Evolutionary conservation across 2,113 vertebrate species (phyloP), one percentile per base, ranked within the genome.

Genomic region (Nothobranchius furzeri): DNA sequence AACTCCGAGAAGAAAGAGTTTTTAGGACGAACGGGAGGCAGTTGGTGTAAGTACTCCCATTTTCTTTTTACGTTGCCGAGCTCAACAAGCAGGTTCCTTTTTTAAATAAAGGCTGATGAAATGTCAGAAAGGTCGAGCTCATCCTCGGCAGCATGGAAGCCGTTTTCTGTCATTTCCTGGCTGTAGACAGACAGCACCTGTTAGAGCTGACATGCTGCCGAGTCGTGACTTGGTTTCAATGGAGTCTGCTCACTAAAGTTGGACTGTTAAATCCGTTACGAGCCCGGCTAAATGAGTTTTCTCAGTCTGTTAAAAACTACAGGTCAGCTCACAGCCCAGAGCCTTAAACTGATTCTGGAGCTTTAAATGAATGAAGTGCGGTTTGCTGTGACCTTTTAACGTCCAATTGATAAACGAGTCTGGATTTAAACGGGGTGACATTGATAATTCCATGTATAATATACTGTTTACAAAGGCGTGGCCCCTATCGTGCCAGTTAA

Each of bases 1-100:
- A 95, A 96, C 90, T 94, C 95, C 2, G 95, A 97, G 77, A 96
- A 94, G 85, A 95, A 87, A 86, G 95, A 96, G 85, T 95, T 96
- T 83, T 66, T 96, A n/a, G 96, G 96, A 81, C 92, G 96, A 17
- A 96, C 95, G 3, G 95, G 95, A 3, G 45, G 88, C 88, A 97
- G 96, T 45, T 97, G 96, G 96, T 89, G 96, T 97, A 88, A 96
- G 96, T 95, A 71, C 25, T 47, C 4, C 35, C 0, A 7, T 54
- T 35, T n/a, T 11, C 10, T 51, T 25, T 5, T n/a, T 62, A 11
- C 2, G 30, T 30, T 4, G 2, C 30, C 30, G 30, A 30, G 30
- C 30, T 30, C 4, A 30, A 30, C 30, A 30, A 30, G 30, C 30
- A 30, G 30, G 30, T 30, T 30, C 30, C 4, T 30, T 30, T 30